Evolutionary conservation across 2,797 vertebrate species (phyloP), one percentile per base, ranked within the genome.

Genomic region (Molossus molossus): DNA sequence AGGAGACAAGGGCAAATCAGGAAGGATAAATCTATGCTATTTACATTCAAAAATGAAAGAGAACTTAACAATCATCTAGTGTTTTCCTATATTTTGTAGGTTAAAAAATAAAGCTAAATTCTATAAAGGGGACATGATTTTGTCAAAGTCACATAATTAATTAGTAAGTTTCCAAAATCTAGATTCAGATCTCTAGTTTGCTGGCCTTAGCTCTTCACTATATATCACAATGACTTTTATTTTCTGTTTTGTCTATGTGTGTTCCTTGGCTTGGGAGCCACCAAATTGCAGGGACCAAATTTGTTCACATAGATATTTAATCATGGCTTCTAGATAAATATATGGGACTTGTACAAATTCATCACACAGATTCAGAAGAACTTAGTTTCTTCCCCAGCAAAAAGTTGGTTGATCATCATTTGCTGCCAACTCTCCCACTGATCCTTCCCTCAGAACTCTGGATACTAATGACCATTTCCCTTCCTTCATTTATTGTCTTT

Each of bases 181-280:
- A 92, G 13, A 75, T 69, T 94, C 67, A 90, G 53, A 87, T 81
- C 21, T 73, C 69, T 64, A 94, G 53, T 33, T 85, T 85, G 18
- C 48, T 90, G 18, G n/a, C 57, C 53, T 86, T 33, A 69, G 73
- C 29, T 62, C 40, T 96, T 87, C 72, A 80, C 15, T 91, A 37
- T 48, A 89, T 18, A 79, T 65, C 67, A 83, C 23, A 65, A 53
- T 75, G 48, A 65, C 33, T 90, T 88, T 79, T 94, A 86, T 91
- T 91, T 92, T 94, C 76, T 87, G 55, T 75, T 70, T 73, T 77
- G 50, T 87, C 85, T 94, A 12, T 70, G n/a, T 69, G 70, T 92
- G 50, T 95, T 94, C 50, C 50, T 95, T 67, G 27, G 27, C 62
- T 77, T 91, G 37, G 73, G 48, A 96, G 29, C 8, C 57, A 69